These are phyloP conservation scores for Heterodera carotae DNA, from an alignment of 1,140 invertebrate genomes.

Conservation along the genomic window DNA sequence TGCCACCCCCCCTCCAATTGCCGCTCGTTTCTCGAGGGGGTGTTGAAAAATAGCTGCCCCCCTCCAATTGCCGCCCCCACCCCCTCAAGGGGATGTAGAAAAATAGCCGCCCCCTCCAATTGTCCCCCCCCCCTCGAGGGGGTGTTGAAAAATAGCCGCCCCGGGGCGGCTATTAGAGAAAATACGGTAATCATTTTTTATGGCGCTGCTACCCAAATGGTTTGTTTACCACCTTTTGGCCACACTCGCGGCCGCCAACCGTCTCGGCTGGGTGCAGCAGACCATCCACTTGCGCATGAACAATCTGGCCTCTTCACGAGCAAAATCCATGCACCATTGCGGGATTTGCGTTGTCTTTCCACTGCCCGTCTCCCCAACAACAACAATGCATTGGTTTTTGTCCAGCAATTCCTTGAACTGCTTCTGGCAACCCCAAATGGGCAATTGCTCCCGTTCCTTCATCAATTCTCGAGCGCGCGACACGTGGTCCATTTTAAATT, in stretches of 20 bases:
- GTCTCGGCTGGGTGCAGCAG: constrained; percentile 92
- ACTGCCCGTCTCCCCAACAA: constrained; percentile 93
- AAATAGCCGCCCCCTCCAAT: too few species aligned
- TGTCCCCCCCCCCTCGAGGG: too few species aligned
- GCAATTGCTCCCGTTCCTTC: constrained; percentile 84
- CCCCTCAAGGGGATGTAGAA: too few species aligned
- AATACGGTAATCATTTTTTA: too few species aligned
- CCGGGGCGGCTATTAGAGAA: too few species aligned
- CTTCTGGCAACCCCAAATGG: constrained; percentile 94
- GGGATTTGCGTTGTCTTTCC: constrained; percentile 91
- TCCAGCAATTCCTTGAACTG: constrained; percentile 90
- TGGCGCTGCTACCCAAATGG: too few species aligned
- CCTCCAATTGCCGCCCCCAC: too few species aligned
- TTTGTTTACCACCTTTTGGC: constrained; percentile 72
- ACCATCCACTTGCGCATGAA: constrained; percentile 74
- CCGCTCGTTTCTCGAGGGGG: too few species aligned
- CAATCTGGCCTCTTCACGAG: constrained; percentile 65
- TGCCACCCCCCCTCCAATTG: too few species aligned
- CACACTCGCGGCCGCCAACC: constrained; percentile 96
- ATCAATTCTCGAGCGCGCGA: constrained; percentile 69
- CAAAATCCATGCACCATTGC: constrained; percentile 88
- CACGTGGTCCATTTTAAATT: too few species aligned
- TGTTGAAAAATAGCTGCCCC: too few species aligned
- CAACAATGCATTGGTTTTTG: constrained; percentile 82
- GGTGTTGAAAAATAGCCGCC: too few species aligned